Conservation (phyloP, 2,797 vertebrate genomes). For the Geotrypetes seraphini region DNA sequence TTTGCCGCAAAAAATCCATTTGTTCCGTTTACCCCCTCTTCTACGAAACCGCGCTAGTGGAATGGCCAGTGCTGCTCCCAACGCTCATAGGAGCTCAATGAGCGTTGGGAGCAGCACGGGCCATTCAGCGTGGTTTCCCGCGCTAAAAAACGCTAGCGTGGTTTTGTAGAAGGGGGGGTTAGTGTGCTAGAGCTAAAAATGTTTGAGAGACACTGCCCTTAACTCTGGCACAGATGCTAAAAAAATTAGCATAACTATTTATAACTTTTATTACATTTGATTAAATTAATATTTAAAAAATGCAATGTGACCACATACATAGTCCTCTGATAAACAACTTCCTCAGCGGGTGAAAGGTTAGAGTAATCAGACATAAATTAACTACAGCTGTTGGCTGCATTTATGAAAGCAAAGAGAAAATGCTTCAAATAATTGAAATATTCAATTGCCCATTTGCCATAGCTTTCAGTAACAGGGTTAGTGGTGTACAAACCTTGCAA, state of each 20-base stretch:
- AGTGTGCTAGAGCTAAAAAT: no score
- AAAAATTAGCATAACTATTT: constrained; percentile 23
- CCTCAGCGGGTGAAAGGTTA: constrained; percentile 50
- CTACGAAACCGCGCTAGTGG: no score
- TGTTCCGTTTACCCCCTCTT: no score
- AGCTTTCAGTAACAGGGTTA: constrained; percentile 3
- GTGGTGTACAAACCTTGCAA: no score
- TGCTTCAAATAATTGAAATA: constrained; percentile 32
- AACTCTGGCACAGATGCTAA: constrained; percentile 11
- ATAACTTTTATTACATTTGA: constrained; percentile 22
- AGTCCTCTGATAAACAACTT: constrained; percentile 43
- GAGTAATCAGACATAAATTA: constrained; percentile 54
- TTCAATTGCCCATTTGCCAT: constrained; percentile 17
- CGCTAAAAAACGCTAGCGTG: no score
- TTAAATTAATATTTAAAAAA: background rate
- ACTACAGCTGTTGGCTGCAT: constrained; percentile 41
- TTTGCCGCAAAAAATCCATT: no score
- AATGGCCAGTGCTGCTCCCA: no score
- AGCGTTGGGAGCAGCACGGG: no score
- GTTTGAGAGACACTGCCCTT: no score
- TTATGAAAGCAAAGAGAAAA: constrained; percentile 28
- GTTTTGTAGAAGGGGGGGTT: no score
- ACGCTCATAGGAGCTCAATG: no score
- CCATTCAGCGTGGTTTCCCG: no score
- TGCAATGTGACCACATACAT: constrained; percentile 24